A percentile compares a stretch with the other conserved stretches of the same genome.
Conservation (phyloP, 2,888 invertebrate genomes). For the Cataglyphis livida region DNA sequence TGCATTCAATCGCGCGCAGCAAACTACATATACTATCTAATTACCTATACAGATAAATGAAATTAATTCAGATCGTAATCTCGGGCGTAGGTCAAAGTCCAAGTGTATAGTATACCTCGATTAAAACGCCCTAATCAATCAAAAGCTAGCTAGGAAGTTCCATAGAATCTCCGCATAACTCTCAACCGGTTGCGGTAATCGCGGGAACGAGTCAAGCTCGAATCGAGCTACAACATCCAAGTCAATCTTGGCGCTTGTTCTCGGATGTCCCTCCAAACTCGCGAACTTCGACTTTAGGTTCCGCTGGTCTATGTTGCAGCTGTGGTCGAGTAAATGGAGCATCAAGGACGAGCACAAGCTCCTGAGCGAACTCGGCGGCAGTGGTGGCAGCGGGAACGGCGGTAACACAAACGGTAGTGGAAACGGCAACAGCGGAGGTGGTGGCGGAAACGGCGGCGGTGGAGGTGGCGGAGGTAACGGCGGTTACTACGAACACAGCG, state of each 20-base stretch:
- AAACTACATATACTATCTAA: neutral
- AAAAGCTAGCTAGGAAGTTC: constrained; percentile 40
- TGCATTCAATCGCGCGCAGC: neutral
- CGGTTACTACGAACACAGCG: constrained; percentile 85
- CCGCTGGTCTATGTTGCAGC: constrained; percentile 85
- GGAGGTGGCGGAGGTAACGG: constrained; percentile 85
- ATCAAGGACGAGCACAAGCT: constrained; percentile 96
- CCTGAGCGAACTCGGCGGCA: constrained; percentile 91
- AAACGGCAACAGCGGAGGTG: constrained; percentile 85
- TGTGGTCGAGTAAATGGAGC: constrained; percentile 96
- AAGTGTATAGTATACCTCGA: constrained; percentile 4
- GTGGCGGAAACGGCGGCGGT: constrained; percentile 85
- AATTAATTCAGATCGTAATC: neutral
- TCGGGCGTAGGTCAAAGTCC: neutral
- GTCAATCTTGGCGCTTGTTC: constrained; percentile 61
- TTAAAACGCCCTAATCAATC: constrained; percentile 45
- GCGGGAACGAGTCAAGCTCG: constrained; percentile 13
- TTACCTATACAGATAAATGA: constrained; percentile 1
- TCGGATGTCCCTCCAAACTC: constrained; percentile 56
- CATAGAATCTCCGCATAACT: constrained; percentile 40
- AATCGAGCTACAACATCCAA: constrained; percentile 48
- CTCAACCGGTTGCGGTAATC: constrained; percentile 40
- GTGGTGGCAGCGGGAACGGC: constrained; percentile 84
- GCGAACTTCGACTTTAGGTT: constrained; percentile 69
- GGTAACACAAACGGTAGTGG: constrained; percentile 83